Conservation (phyloP, 2,888 invertebrate genomes). For the Drosophila meridiana region DNA sequence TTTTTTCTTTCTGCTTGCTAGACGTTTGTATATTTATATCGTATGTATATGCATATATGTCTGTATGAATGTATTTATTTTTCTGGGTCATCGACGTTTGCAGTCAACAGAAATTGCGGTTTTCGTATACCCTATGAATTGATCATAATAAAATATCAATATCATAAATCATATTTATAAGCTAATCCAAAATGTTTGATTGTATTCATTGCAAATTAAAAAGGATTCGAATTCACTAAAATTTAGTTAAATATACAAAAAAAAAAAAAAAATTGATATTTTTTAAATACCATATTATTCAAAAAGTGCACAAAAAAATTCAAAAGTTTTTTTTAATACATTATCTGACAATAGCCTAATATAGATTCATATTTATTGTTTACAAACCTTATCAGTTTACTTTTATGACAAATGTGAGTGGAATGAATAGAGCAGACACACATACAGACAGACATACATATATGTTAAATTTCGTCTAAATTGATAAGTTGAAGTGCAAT, state of each 20-base stretch:
- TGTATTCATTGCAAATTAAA: too few relatives aligned
- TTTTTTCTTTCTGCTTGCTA: conserved; percentile 37
- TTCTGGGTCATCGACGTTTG: conserved; percentile 68
- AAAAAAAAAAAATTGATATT: neutral
- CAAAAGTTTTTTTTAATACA: neutral
- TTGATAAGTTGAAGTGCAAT: conserved; percentile 46
- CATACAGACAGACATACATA: neutral
- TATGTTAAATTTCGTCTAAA: conserved; percentile 26
- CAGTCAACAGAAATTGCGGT: neutral
- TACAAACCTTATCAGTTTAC: conserved; percentile 34
- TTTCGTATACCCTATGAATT: conserved; percentile 24
- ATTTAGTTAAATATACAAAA: neutral
- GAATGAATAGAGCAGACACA: conserved; percentile 17
- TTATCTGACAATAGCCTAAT: conserved; percentile 6
- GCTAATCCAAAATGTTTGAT: too few relatives aligned
- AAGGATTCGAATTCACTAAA: too few relatives aligned
- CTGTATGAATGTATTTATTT: conserved; percentile 25
- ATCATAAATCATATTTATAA: neutral
- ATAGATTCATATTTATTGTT: conserved; percentile 18
- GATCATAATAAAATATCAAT: neutral
- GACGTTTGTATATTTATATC: neutral
- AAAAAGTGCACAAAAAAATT: neutral
- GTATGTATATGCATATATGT: neutral
- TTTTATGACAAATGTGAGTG: conserved; percentile 36
- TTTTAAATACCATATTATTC: neutral